Evolutionary conservation across 2,113 vertebrate genomes (phyloP), one percentile per base, ranked within the genome.

Genomic region (Eudyptes chrysolophus): DNA sequence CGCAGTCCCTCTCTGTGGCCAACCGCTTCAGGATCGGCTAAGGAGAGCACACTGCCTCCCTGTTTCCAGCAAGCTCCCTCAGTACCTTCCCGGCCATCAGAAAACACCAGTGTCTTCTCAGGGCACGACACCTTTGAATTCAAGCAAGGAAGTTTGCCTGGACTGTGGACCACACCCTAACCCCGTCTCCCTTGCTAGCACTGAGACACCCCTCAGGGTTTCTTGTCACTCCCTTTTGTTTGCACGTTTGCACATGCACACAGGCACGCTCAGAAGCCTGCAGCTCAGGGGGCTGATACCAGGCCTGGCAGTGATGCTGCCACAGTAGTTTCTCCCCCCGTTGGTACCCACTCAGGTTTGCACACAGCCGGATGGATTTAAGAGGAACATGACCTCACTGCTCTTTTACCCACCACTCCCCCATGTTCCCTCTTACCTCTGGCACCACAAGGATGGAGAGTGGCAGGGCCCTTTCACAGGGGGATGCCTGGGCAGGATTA

Each of bases 81-180:
- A 52, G 68, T 26, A 66, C 17, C 64, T 81, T 29, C 27, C 25
- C 2, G 5, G 71, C 32, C 76, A 75, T n/a, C 25, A 72, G 52
- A 84, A 94, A 36, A 44, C 62, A 85, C 1, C 0, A 49, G 55
- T 38, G 34, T 27, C 57, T 75, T 46, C n/a, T 79, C 48, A 44
- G 62, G 61, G 42, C 20, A 51, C 6, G 25, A 38, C 26, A 88
- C 11, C 61, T 89, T 82, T 83, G 48, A 79, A 79, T 60, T 88
- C 32, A 84, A 94, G 74, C 60, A 81, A 54, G 54, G 40, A 66
- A 40, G 34, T 83, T 78, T 76, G 40, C 44, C 89, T 68, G 68
- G 79, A 91, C 7, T 2, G 0, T 8, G 25, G 65, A 49, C 38
- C 0, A 0, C 62, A 65, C 51, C 10, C 21, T 60, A 76, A 75